Conservation (phyloP, 2,797 vertebrate genomes). For the Phylloscopus collybita region DNA sequence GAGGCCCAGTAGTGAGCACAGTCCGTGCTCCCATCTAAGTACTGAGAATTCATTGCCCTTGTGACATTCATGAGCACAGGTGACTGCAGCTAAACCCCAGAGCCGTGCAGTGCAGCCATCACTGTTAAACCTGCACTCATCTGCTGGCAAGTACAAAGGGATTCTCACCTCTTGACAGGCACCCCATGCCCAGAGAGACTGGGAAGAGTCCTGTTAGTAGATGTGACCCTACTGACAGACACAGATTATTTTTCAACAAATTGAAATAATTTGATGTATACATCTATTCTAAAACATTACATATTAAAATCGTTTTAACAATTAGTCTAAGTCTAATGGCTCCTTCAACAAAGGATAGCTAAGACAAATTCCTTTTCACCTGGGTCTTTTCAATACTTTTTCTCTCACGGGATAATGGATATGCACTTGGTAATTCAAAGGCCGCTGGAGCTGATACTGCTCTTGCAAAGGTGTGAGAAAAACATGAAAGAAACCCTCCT, state of each 20-base stretch:
- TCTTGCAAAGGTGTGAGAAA: neutral
- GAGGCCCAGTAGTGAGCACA: neutral
- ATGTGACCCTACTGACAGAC: neutral
- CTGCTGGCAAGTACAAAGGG: neutral
- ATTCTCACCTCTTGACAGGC: neutral
- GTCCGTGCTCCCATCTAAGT: neutral
- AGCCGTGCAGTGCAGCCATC: rapidly evolving
- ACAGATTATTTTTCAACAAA: neutral
- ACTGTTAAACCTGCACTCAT: neutral
- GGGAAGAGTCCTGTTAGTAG: neutral
- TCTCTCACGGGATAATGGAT: neutral
- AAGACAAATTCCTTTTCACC: neutral
- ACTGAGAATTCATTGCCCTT: neutral
- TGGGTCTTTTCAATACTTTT: neutral
- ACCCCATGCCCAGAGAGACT: neutral
- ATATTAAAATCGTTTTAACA: neutral
- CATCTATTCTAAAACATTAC: neutral
- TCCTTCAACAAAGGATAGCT: neutral
- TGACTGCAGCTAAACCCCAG: neutral
- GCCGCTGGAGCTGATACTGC: neutral
- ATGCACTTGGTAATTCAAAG: neutral
- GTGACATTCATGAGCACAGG: rapidly evolving
- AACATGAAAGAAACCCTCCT: neutral
- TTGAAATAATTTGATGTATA: neutral
- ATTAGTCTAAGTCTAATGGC: neutral